Evolutionary conservation across 37 sponge, comb jelly and placozoan genomes (phyloP).

Genomic region (Amphimedon queenslandica): DNA sequence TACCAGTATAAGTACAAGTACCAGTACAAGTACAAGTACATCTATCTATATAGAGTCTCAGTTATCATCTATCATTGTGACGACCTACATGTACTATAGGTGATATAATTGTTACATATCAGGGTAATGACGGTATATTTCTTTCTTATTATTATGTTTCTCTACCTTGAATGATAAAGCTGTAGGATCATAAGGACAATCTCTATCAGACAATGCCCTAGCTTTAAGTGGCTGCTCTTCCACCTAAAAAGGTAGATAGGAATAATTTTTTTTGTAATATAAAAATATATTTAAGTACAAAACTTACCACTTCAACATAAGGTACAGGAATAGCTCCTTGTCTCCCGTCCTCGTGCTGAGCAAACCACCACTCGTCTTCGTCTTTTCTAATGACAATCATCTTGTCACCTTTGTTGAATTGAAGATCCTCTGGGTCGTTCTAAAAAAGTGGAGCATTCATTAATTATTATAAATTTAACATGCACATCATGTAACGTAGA

Average conservation of each 20-base stretch:
- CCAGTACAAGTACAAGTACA: too few species aligned
- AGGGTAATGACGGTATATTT: too few species aligned
- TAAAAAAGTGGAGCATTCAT: too few species aligned
- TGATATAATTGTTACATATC: too few species aligned
- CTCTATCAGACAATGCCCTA: slow-evolving; percentile 77
- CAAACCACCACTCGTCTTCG: slow-evolving; percentile 97
- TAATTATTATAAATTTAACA: too few species aligned
- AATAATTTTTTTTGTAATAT: too few species aligned
- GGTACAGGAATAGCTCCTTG: slow-evolving; percentile 87
- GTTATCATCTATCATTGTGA: neutral
- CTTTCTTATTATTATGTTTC: neutral
- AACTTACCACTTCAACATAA: slow-evolving; percentile 79
- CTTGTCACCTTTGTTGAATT: slow-evolving; percentile 87
- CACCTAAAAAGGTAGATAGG: slow-evolving; percentile 38
- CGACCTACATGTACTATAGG: too few species aligned
- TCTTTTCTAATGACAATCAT: slow-evolving; percentile 87
- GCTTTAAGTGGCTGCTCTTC: slow-evolving; percentile 64
- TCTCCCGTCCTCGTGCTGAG: slow-evolving; percentile 76
- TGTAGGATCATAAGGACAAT: slow-evolving; percentile 89
- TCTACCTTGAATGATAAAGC: slow-evolving; percentile 93
- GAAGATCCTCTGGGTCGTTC: slow-evolving; percentile 90
- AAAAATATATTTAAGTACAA: too few species aligned
- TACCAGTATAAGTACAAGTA: too few species aligned
- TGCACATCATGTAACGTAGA: too few species aligned
- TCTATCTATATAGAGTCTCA: neutral